Base-by-base conservation (phyloP, 2,888 invertebrate species). In the Xestobium rufovillosum region DNA sequence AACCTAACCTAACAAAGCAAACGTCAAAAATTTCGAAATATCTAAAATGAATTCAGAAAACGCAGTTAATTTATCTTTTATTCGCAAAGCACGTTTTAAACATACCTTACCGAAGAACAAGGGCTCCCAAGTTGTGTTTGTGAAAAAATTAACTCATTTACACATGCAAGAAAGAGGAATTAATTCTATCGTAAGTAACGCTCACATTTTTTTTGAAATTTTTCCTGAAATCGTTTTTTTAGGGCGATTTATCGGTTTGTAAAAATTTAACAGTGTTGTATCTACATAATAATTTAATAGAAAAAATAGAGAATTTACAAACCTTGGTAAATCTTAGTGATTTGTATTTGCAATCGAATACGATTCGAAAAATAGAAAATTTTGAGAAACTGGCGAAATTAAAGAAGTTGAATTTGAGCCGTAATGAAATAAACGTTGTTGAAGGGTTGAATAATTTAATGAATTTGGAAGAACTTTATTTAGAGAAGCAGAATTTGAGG, bases 291-390 rank as follows among this genome's bases (percentile, higher is more conserved):
- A 83, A 83, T 55, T 70, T 73, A 49, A 73, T 81, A 36, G 60
- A 65, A 2, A 68, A 66, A 34, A 63, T 81, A 10, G 66, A 75
- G 49, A 74, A 76, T 46, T 57, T 81, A 17, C 67, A 72, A 26
- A 51, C 57, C 3, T 59, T 75, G n/a, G 52, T 52, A 9, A 71
- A 72, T 42, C 59, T 86, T 27, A 69, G 72, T 12, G 73, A 78
- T 45, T 69, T 83, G 11, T 91, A 82, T 65, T 71, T 85, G 26
- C 91, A 88, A 56, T 83, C 83, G 54, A 95, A 94, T 60, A 74
- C 75, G 49, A 79, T 95, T 46, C 63, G 71, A 1, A 76, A 76
- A 58, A 77, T 94, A 13, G 74, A 83, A 57, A 83, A 86, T 52
- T 56, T 92, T 4, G 69, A 78, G 31, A 61, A 67, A 14, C 67